Percentiles rank a stretch among this genome's conserved stretches.
Conservation (phyloP, 2,888 invertebrate genomes). For the Mayetiola destructor region DNA sequence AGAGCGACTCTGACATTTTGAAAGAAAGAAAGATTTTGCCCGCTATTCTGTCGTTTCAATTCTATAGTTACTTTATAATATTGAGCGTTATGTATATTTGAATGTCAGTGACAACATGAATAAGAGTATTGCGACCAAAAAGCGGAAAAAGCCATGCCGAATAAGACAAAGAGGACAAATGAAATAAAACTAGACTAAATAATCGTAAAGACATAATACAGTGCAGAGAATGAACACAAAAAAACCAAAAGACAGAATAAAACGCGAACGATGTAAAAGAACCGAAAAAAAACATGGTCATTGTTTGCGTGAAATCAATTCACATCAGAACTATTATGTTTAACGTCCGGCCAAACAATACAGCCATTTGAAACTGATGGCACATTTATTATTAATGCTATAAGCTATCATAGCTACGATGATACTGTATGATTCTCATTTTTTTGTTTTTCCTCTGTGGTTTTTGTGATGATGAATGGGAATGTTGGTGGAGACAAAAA, state of each 20-base stretch:
- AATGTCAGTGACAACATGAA: constrained; percentile 6
- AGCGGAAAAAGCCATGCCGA: not conserved
- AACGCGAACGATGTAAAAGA: not conserved
- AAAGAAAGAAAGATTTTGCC: not conserved
- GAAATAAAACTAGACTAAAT: constrained; percentile 1
- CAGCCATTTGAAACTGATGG: constrained; percentile 11
- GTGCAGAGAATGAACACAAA: too few species aligned
- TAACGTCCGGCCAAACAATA: not conserved
- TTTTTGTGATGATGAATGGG: not conserved
- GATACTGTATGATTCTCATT: not conserved
- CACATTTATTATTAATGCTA: constrained; percentile 5
- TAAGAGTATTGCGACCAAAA: constrained; percentile 1
- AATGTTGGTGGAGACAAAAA: not conserved
- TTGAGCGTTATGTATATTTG: constrained; percentile 1
- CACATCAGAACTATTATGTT: not conserved
- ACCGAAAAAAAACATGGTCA: not conserved
- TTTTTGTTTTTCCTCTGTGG: not conserved
- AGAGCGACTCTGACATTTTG: not conserved
- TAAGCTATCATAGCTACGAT: not conserved
- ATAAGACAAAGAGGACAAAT: not conserved
- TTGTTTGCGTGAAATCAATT: not conserved
- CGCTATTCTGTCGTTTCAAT: not conserved
- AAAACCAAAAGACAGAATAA: constrained; percentile 4
- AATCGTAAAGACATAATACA: too few species aligned
- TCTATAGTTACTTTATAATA: too few species aligned